phyloP scores from a whole-genome alignment of 1,140 invertebrate genomes.

The Drosophila simulans region DNA sequence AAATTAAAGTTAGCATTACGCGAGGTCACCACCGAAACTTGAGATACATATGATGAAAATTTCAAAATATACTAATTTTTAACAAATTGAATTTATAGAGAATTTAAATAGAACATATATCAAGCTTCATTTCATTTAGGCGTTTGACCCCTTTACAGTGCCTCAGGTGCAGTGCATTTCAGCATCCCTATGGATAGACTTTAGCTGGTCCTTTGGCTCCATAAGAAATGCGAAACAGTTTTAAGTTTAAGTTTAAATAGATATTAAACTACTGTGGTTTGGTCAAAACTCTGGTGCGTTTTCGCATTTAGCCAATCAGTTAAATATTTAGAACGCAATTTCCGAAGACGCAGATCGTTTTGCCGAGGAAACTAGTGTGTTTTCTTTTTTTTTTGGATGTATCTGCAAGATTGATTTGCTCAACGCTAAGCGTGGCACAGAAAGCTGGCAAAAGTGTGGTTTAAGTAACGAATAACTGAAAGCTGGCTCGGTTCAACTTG shows the following conservation, averaged over 20 bases:
- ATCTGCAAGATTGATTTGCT: slow-evolving; percentile 47
- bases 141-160: slow-evolving; percentile 28
- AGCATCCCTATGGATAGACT: slow-evolving; percentile 49
- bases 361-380: slow-evolving; percentile 24
- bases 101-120: slow-evolving; percentile 4
- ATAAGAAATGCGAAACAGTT: slow-evolving; percentile 48
- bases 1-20: slow-evolving; percentile 65
- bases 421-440: slow-evolving; percentile 74
- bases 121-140: slow-evolving; percentile 14
- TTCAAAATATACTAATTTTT: background rate
- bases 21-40: slow-evolving; percentile 18
- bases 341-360: slow-evolving; percentile 32
- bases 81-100: background rate
- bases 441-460: slow-evolving; percentile 55
- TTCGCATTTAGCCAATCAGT: slow-evolving; percentile 14
- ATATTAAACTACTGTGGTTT: slow-evolving; percentile 53
- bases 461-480: slow-evolving; percentile 32
- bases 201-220: slow-evolving; percentile 38
- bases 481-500: slow-evolving; percentile 10
- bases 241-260: slow-evolving; percentile 30
- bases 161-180: slow-evolving; percentile 47
- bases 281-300: slow-evolving; percentile 27
- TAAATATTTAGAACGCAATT: slow-evolving; percentile 14
- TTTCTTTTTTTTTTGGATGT: slow-evolving; percentile 24
- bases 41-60: slow-evolving; percentile 16